A percentile compares a stretch with the other conserved stretches of the same genome.
Evolutionary conservation across 2,113 vertebrate genomes (phyloP).

Genomic region (Smithornis capensis): DNA sequence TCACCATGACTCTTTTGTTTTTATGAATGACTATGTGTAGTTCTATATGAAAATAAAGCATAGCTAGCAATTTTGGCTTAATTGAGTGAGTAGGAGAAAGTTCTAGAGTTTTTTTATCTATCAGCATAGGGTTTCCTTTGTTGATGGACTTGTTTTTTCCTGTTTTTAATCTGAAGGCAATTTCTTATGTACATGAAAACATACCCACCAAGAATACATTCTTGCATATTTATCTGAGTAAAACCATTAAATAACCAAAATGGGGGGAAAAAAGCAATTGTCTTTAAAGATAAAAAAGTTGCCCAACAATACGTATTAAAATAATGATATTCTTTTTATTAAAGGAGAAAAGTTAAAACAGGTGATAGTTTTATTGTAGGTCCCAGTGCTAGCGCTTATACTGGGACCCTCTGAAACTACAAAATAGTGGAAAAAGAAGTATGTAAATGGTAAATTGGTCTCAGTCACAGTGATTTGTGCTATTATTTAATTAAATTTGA

Average conservation of each 20-base stretch:
- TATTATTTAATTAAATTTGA: not conserved
- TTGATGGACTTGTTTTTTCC: not conserved
- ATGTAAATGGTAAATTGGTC: not conserved
- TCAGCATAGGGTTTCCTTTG: accelerated
- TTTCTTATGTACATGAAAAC: not conserved
- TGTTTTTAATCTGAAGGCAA: not conserved
- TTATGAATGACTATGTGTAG: not conserved
- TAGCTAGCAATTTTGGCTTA: not conserved
- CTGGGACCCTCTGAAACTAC: not conserved
- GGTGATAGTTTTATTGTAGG: not conserved
- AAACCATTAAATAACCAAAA: not conserved
- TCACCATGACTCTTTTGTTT: accelerated
- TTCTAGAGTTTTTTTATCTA: not conserved
- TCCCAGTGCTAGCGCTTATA: not conserved
- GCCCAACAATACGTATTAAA: not conserved
- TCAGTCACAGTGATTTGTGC: accelerated
- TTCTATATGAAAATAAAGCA: not conserved
- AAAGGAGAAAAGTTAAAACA: not conserved
- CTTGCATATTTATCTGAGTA: not conserved
- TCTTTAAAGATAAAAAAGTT: not conserved
- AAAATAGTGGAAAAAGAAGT: not conserved
- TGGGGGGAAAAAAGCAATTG: not conserved
- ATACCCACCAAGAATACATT: not conserved
- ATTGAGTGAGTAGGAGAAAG: not conserved
- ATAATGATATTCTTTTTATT: not conserved